A percentile compares a stretch with the other conserved stretches of the same genome.
phyloP scores from a whole-genome alignment of 2,113 vertebrate species.

The Xiphias gladius region DNA sequence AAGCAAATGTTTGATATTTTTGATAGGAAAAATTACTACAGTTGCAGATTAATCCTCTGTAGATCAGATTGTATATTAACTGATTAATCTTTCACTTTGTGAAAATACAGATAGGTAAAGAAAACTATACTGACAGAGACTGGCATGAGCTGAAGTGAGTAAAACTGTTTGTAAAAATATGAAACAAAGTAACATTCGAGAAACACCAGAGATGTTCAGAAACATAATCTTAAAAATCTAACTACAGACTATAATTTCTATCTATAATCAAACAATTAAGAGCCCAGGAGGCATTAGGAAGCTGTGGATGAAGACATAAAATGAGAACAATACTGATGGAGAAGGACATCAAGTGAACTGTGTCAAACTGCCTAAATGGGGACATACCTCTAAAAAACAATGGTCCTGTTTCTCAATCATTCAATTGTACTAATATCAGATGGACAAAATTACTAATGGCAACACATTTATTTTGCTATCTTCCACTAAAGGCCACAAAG shows the following conservation, averaged over 20 bases:
- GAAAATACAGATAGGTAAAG: too few relatives aligned
- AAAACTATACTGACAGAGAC: background rate
- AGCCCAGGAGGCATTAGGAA: background rate
- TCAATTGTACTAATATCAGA: background rate
- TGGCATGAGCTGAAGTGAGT: background rate
- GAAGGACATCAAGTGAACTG: background rate
- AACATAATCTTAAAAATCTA: background rate
- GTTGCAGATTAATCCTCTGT: too few relatives aligned
- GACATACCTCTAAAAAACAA: background rate
- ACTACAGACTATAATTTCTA: background rate
- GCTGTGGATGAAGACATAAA: background rate
- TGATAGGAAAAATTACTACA: too few relatives aligned
- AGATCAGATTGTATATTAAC: too few relatives aligned
- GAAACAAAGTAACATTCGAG: background rate
- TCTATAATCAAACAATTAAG: background rate
- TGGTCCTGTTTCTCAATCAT: background rate
- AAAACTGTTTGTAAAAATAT: background rate
- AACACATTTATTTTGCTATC: constrained; percentile 6
- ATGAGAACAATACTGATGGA: background rate
- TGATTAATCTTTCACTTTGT: too few relatives aligned
- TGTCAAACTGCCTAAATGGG: background rate
- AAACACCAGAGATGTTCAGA: background rate
- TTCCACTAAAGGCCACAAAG: background rate
- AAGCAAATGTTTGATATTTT: too few relatives aligned
- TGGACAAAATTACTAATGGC: background rate